Percentiles rank a stretch among this genome's conserved stretches.
phyloP scores from a whole-genome alignment of 2,797 vertebrate genomes.

The Siniperca undulata region DNA sequence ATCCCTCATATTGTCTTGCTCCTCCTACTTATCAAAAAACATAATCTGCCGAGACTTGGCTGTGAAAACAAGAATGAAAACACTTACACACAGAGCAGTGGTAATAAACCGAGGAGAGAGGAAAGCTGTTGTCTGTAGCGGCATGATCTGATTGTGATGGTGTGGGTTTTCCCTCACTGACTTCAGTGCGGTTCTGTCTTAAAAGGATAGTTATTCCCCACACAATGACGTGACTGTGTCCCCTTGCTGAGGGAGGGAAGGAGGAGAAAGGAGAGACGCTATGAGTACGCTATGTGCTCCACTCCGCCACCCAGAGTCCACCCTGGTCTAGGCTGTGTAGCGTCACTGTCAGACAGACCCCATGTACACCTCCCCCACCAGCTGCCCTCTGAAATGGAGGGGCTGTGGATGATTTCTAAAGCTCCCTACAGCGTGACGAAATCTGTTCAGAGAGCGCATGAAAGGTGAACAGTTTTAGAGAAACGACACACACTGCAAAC shows the following conservation, averaged over 20 bases:
- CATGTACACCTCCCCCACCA: slow-evolving; percentile 71
- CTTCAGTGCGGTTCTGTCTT: slow-evolving; percentile 68
- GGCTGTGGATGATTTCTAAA: slow-evolving; percentile 64
- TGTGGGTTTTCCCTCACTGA: slow-evolving; percentile 77
- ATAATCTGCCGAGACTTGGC: slow-evolving; percentile 58
- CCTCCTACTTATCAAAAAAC: slow-evolving; percentile 64
- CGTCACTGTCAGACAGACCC: slow-evolving; percentile 79
- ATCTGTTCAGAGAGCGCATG: slow-evolving; percentile 42
- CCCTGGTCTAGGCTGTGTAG: slow-evolving; percentile 71
- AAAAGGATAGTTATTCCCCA: slow-evolving; percentile 74
- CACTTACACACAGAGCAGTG: slow-evolving; percentile 33
- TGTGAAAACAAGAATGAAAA: slow-evolving; percentile 64
- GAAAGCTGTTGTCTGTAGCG: slow-evolving; percentile 51
- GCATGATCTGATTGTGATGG: slow-evolving; percentile 48
- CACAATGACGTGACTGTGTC: slow-evolving; percentile 84
- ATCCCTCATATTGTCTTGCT: slow-evolving; percentile 60
- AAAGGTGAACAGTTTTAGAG: slow-evolving; percentile 34
- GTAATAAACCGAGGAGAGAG: slow-evolving; percentile 55
- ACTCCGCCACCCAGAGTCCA: slow-evolving; percentile 82
- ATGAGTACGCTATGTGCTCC: slow-evolving; percentile 71
- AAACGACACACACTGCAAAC: not conserved
- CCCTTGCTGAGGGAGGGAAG: slow-evolving; percentile 62
- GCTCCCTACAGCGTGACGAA: slow-evolving; percentile 51
- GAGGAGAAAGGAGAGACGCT: slow-evolving; percentile 59
- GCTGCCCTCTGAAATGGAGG: slow-evolving; percentile 68